Conservation (phyloP, 2,113 vertebrate species). For the Zosterops borbonicus region DNA sequence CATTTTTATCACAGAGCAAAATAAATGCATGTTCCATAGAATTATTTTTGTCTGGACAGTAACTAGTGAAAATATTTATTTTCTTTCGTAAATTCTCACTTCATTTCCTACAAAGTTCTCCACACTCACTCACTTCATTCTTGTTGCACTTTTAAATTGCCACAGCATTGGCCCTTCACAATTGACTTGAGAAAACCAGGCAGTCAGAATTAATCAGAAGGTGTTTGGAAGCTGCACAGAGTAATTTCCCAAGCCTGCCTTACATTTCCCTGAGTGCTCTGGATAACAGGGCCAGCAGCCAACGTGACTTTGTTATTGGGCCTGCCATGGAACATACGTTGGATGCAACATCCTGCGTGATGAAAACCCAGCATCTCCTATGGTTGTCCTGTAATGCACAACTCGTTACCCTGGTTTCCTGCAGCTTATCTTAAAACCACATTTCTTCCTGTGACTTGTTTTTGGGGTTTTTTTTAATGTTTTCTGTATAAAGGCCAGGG, state of each 20-base stretch:
- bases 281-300: neutral
- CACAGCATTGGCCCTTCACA: neutral
- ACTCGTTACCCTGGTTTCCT: neutral
- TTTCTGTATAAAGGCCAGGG: neutral
- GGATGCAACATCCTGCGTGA: neutral
- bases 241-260: neutral
- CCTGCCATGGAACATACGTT: neutral
- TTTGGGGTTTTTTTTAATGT: neutral
- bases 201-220: neutral
- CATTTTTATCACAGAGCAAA: neutral
- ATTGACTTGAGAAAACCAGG: neutral
- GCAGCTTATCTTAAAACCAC: neutral
- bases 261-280: neutral
- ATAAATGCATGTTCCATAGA: neutral
- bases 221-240: neutral
- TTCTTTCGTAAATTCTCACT: neutral
- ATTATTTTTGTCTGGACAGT: neutral
- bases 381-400: neutral
- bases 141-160: neutral
- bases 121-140: rapidly evolving
- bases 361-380: neutral
- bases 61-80: neutral
- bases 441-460: neutral
- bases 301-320: neutral
- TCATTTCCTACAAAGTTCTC: neutral